phyloP scores from a whole-genome alignment of 1,140 invertebrate species.

The Drosophila varians region DNA sequence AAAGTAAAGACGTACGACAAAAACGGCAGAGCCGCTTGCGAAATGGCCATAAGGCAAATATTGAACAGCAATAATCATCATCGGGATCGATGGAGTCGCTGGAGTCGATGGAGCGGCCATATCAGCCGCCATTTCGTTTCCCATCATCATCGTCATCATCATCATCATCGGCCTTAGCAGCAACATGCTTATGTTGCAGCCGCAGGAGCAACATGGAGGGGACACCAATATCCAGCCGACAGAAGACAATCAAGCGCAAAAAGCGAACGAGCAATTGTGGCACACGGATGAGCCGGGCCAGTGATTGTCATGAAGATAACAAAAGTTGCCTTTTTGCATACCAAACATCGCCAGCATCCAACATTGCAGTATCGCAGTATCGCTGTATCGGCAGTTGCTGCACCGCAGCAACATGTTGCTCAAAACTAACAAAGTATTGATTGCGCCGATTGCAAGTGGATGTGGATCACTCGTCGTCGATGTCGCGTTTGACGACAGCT shows the following conservation, averaged over 20 bases:
- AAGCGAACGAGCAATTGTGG: constrained; percentile 80
- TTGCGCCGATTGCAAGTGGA: constrained; percentile 78
- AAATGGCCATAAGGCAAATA: constrained; percentile 77
- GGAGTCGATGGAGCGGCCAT: constrained; percentile 43
- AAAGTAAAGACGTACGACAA: constrained; percentile 44
- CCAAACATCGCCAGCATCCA: constrained; percentile 64
- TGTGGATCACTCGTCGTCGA: constrained; percentile 73
- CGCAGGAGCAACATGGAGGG: constrained; percentile 20
- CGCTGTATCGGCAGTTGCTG: constrained; percentile 33
- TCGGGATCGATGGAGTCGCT: constrained; percentile 42
- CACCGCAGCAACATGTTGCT: constrained; percentile 76
- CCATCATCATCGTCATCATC: constrained; percentile 78
- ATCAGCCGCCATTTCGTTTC: constrained; percentile 53
- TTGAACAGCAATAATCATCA: constrained; percentile 82
- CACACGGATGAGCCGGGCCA: constrained; percentile 75
- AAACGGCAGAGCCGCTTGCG: constrained; percentile 46
- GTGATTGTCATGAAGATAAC: constrained; percentile 80
- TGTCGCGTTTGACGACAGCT: constrained; percentile 62
- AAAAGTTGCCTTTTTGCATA: constrained; percentile 81
- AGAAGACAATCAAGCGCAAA: constrained; percentile 79
- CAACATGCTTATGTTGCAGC: constrained; percentile 9
- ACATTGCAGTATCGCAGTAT: not conserved
- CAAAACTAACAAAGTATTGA: constrained; percentile 82
- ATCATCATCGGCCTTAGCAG: constrained; percentile 47
- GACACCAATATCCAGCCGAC: constrained; percentile 34